Percentiles rank a stretch among this genome's conserved stretches.
Conservation (phyloP, 1,140 invertebrate species). For the Caenorhabditis inopinata region DNA sequence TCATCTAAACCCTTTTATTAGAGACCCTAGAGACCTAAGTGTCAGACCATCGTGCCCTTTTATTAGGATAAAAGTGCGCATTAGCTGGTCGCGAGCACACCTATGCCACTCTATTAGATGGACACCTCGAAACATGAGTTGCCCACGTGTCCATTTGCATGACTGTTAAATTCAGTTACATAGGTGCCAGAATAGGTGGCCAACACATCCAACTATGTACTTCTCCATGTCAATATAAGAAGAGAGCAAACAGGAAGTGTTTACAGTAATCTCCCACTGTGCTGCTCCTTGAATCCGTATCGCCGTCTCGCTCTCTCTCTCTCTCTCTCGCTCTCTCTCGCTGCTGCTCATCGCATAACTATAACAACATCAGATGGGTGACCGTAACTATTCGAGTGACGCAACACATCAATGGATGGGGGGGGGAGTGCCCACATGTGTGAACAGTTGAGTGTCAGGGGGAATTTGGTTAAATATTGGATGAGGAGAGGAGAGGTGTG, state of each 20-base stretch:
- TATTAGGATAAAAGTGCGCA: too few relatives aligned
- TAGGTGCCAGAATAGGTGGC: too few relatives aligned
- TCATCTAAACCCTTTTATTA: too few relatives aligned
- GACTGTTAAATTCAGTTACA: too few relatives aligned
- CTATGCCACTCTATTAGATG: too few relatives aligned
- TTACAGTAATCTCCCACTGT: conserved; percentile 28
- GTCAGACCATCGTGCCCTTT: too few relatives aligned
- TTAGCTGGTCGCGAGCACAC: too few relatives aligned
- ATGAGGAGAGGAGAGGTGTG: neutral
- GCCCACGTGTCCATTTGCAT: too few relatives aligned
- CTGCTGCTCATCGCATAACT: neutral
- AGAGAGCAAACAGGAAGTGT: conserved; percentile 23
- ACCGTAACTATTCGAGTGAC: neutral
- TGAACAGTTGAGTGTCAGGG: neutral
- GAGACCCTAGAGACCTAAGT: too few relatives aligned
- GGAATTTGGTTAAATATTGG: neutral
- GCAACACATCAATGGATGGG: conserved; percentile 5
- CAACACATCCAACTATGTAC: neutral
- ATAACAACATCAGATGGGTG: neutral
- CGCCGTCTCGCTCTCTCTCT: too few relatives aligned
- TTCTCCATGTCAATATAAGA: neutral
- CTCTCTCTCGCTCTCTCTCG: neutral
- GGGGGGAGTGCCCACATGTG: neutral
- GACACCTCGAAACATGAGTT: too few relatives aligned
- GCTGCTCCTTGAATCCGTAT: too few relatives aligned